Percentiles rank a stretch among this genome's conserved stretches.
Conservation (phyloP, 2,888 invertebrate species). For the Erebia aethiops region DNA sequence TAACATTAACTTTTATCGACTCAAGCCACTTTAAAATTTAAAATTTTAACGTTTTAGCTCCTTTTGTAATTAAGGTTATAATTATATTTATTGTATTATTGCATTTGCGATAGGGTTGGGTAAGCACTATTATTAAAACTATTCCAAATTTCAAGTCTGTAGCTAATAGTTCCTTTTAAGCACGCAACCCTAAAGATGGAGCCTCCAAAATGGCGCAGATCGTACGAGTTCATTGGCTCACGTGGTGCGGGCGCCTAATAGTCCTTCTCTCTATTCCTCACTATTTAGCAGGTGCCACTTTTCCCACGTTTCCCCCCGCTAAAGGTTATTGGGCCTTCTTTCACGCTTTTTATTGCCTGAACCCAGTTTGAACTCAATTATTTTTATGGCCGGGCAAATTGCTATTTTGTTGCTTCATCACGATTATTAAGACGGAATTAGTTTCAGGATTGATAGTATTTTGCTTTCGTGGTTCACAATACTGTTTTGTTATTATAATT, state of each 20-base stretch:
- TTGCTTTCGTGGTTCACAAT: constrained; percentile 49
- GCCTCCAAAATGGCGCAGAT: constrained; percentile 30
- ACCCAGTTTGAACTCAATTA: constrained; percentile 83
- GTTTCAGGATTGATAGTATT: constrained; percentile 72
- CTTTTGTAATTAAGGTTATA: no score
- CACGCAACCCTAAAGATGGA: constrained; percentile 14
- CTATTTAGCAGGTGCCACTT: constrained; percentile 70
- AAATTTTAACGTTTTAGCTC: no score
- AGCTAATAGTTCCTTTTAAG: no score
- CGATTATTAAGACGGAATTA: constrained; percentile 79
- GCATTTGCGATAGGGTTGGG: no score
- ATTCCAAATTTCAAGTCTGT: no score
- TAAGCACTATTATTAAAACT: no score
- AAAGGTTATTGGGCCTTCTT: constrained; percentile 81
- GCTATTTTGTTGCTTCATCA: constrained; percentile 82
- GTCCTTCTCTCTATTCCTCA: constrained; percentile 72
- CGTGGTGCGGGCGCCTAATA: constrained; percentile 71
- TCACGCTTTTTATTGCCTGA: constrained; percentile 81
- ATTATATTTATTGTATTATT: no score
- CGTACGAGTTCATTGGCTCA: constrained; percentile 29
- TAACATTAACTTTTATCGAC: no score
- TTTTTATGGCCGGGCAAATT: constrained; percentile 81
- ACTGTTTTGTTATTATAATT: constrained; percentile 20
- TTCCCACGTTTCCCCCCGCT: constrained; percentile 74
- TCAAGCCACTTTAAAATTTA: no score